These are phyloP conservation scores for Crocuta crocuta DNA, from an alignment of 2,113 vertebrate species.

Conservation along the genomic window DNA sequence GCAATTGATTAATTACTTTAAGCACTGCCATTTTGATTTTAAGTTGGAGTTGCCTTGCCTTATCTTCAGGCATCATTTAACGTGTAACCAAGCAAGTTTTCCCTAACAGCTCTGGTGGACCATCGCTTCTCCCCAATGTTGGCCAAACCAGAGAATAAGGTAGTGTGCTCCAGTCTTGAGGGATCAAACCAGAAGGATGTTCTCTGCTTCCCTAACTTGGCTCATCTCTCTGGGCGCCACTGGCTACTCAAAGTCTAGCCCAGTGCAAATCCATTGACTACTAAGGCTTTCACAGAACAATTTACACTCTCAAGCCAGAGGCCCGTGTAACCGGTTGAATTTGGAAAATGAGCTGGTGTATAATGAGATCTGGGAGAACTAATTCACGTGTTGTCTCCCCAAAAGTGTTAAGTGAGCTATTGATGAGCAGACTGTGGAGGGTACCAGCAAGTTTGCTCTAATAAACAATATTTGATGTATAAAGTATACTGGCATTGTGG, in stretches of 20 bases:
- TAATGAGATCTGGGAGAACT: background rate
- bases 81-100: background rate
- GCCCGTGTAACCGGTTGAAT: no score
- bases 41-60: background rate
- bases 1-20: slow-evolving; percentile 6
- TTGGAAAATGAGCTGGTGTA: background rate
- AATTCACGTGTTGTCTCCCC: background rate
- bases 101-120: background rate
- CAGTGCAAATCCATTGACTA: background rate
- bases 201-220: no score
- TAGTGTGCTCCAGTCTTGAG: accelerated
- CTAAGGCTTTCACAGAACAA: background rate
- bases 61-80: background rate
- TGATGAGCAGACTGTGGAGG: background rate
- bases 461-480: background rate
- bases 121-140: background rate
- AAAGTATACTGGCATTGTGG: background rate
- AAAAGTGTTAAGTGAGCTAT: background rate
- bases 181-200: background rate
- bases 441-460: background rate
- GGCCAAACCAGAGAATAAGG: background rate
- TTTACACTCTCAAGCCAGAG: background rate
- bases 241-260: background rate
- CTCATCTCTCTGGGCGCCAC: background rate
- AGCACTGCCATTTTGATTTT: background rate